Conservation (phyloP, 2,113 vertebrate genomes). For the Mobula hypostoma region DNA sequence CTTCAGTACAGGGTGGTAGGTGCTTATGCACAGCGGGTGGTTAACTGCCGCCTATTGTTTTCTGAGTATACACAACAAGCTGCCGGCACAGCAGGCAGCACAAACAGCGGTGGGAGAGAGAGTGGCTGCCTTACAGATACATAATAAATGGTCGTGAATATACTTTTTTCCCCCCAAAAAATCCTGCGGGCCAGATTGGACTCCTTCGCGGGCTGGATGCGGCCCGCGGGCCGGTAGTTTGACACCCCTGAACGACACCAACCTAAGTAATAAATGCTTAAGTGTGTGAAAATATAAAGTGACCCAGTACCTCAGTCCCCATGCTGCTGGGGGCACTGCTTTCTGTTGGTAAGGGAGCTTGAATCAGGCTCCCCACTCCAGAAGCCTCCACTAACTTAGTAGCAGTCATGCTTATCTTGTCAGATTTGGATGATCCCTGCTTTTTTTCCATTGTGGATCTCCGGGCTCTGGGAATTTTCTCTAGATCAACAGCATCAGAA, state of each 20-base stretch:
- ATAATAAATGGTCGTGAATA: no score
- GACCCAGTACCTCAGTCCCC: slow-evolving; percentile 28
- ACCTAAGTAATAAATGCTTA: background rate
- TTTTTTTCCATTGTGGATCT: slow-evolving; percentile 8
- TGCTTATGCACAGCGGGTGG: no score
- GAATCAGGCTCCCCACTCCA: background rate
- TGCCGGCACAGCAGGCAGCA: no score
- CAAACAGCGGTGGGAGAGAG: no score
- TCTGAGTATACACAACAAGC: no score
- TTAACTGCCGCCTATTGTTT: no score
- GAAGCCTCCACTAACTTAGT: slow-evolving; percentile 16
- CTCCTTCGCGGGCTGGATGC: no score
- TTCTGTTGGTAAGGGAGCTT: slow-evolving; percentile 19
- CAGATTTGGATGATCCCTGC: background rate
- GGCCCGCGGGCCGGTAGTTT: no score
- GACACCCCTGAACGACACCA: background rate
- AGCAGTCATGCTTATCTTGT: background rate
- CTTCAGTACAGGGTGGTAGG: no score
- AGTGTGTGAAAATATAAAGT: background rate
- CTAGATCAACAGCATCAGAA: background rate
- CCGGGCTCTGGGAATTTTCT: slow-evolving; percentile 2
- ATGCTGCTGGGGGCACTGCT: slow-evolving; percentile 20
- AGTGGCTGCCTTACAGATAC: no score
- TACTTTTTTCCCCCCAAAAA: no score
- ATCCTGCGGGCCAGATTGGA: no score